Evolutionary conservation across 2,888 invertebrate genomes (phyloP).

Genomic region (Spatulosminthurus flaviceps): DNA sequence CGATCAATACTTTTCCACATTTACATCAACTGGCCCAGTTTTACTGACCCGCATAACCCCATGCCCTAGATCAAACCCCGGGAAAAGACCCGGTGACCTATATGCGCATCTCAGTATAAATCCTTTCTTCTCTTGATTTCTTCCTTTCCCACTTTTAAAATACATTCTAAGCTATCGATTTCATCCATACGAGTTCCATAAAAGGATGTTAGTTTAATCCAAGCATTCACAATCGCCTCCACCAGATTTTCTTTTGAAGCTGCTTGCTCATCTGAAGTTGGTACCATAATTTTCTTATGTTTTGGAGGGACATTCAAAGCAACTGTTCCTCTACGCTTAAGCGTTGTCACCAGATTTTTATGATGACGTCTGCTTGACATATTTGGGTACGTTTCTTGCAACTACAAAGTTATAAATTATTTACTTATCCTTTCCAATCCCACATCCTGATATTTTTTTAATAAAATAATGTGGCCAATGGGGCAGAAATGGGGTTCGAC

Average conservation of each 20-base stretch:
- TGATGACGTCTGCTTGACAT: not conserved
- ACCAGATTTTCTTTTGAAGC: not conserved
- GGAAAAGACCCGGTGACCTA: too few relatives aligned
- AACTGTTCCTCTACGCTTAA: not conserved
- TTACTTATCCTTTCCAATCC: too few relatives aligned
- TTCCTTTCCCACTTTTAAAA: conserved; percentile 46
- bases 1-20: too few relatives aligned
- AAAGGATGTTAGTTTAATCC: conserved; percentile 58
- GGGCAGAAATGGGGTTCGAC: too few relatives aligned
- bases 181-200: conserved; percentile 54
- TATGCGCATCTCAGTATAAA: too few relatives aligned
- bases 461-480: too few relatives aligned
- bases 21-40: too few relatives aligned
- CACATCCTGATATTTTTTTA: too few relatives aligned
- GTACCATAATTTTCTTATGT: not conserved
- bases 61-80: too few relatives aligned
- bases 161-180: conserved; percentile 48
- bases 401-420: too few relatives aligned
- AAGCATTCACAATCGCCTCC: conserved; percentile 53
- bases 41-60: too few relatives aligned
- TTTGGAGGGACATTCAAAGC: conserved; percentile 5
- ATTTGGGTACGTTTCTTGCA: not conserved
- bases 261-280: not conserved
- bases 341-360: not conserved
- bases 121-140: conserved; percentile 49